Percentiles rank a stretch among this genome's conserved stretches.
Conservation (phyloP, 2,797 vertebrate genomes). For the Premnoplex brunnescens region DNA sequence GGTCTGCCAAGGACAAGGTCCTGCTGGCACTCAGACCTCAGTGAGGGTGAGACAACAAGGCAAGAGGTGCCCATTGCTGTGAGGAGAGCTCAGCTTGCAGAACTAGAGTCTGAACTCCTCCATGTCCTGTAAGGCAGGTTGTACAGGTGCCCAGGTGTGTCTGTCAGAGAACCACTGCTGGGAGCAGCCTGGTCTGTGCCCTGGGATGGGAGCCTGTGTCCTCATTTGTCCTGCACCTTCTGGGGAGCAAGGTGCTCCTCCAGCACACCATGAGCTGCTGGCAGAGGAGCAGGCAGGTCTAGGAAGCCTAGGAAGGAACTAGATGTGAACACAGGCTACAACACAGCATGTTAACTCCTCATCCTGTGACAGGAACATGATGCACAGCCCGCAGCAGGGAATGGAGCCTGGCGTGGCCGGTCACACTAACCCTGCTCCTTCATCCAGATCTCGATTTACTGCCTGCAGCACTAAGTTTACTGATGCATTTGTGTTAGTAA, state of each 20-base stretch:
- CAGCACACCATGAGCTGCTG: neutral
- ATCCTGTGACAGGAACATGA: neutral
- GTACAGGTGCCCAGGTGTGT: rapidly evolving
- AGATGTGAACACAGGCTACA: neutral
- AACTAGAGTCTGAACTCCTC: neutral
- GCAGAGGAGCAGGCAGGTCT: neutral
- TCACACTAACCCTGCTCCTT: neutral
- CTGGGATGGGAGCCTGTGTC: neutral
- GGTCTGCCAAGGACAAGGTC: neutral
- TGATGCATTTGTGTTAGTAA: neutral
- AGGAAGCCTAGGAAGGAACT: neutral
- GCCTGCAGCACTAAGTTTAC: neutral
- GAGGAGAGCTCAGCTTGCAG: neutral
- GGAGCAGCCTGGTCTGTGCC: neutral
- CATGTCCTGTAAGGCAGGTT: rapidly evolving
- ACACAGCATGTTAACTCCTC: rapidly evolving
- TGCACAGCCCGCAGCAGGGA: rapidly evolving
- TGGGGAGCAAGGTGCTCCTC: neutral
- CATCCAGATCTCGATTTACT: neutral
- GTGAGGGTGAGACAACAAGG: neutral
- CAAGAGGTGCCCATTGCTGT: neutral
- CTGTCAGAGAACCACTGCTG: rapidly evolving
- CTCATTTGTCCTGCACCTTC: neutral
- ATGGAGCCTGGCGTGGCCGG: rapidly evolving
- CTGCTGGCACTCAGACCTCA: neutral